Conservation (phyloP, 2,888 invertebrate species). For the Epinotia ramella region DNA sequence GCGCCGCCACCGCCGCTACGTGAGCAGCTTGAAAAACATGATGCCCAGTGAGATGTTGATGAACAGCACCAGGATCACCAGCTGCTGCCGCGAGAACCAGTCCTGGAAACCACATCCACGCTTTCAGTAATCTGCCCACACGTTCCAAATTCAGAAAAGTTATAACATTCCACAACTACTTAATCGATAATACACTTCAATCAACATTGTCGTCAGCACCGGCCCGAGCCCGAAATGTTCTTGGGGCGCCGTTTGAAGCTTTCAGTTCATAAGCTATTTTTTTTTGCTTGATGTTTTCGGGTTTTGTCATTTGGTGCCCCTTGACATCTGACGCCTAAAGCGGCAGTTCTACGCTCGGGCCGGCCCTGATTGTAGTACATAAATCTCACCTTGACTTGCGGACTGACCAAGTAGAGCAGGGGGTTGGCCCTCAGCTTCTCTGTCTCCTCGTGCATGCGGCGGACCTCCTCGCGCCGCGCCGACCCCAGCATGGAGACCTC, state of each 20-base stretch:
- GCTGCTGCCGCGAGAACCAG: slow-evolving; percentile 98
- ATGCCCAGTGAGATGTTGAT: slow-evolving; percentile 97
- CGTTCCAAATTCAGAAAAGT: no score
- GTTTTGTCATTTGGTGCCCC: no score
- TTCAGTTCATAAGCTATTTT: no score
- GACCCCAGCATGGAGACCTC: slow-evolving; percentile 98
- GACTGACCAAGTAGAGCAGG: slow-evolving; percentile 97
- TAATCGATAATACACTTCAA: no score
- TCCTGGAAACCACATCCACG: slow-evolving; percentile 86
- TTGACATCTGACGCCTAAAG: no score
- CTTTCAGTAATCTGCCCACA: not conserved
- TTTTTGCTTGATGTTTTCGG: no score
- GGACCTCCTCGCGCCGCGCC: slow-evolving; percentile 96
- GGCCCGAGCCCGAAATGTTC: no score
- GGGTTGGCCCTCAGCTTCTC: slow-evolving; percentile 98
- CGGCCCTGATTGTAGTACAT: no score
- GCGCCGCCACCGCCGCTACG: slow-evolving; percentile 91
- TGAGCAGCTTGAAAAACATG: slow-evolving; percentile 97
- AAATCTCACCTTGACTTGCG: slow-evolving; percentile 94
- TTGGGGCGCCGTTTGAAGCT: no score
- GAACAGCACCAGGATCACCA: slow-evolving; percentile 96
- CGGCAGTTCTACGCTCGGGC: no score
- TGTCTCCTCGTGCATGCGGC: slow-evolving; percentile 95
- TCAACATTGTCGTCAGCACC: no score
- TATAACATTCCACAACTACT: no score